Conservation (phyloP, 2,113 vertebrate genomes). For the Petrocephalus microphthalmus region DNA sequence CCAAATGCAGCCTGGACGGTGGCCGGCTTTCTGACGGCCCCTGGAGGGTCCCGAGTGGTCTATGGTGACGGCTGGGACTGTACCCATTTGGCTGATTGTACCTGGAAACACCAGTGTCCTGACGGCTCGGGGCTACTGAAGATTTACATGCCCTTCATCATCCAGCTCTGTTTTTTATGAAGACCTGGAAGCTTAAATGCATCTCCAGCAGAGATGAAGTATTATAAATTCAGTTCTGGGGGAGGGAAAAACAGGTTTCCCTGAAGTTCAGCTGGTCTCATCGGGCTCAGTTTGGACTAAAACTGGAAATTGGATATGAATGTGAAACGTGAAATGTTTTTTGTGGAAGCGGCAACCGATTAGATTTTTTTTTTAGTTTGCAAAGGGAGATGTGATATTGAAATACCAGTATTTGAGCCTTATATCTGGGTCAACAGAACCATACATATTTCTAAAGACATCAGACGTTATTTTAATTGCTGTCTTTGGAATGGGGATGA, state of each 20-base stretch:
- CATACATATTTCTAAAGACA: background rate
- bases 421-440: background rate
- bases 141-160: background rate
- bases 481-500: background rate
- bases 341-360: background rate
- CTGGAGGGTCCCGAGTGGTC: background rate
- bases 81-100: background rate
- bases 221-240: background rate
- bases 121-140: background rate
- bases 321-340: background rate
- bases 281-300: background rate
- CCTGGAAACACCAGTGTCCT: background rate
- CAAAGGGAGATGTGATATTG: background rate
- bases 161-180: background rate
- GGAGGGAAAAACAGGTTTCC: background rate
- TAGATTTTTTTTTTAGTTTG: background rate
- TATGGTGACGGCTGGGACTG: background rate
- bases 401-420: background rate
- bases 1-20: background rate
- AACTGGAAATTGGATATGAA: conserved; percentile 1
- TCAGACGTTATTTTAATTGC: background rate
- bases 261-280: background rate
- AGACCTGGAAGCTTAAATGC: conserved; percentile 4
- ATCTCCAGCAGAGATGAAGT: conserved; percentile 8
- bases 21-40: background rate